Base-by-base conservation (phyloP, 2,113 vertebrate genomes). In the Aptenodytes forsteri region DNA sequence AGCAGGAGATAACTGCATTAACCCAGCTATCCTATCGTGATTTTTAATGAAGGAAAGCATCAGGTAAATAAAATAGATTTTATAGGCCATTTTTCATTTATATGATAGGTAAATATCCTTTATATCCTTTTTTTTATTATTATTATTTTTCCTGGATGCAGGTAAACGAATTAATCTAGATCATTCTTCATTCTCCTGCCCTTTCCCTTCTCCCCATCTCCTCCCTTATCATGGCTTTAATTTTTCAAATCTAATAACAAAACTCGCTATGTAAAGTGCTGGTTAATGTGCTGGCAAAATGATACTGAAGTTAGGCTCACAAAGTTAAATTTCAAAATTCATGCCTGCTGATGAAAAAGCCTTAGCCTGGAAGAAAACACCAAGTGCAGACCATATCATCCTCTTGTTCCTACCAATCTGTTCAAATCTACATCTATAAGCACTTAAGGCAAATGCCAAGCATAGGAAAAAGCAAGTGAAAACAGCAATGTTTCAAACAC, bases 371-470 rank as follows among this genome's bases (percentile, higher is more conserved):
- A 89, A 94, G 83, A 95, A 95, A 96, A 94, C 87, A 91, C 65
- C 36, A 69, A 95, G 77, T 49, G 65, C 49, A 95, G 89, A 94
- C 87, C 69, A 1, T 30, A 87, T 91, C 77, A 80, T 95, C 81
- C 67, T 97, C 89, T 96, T 77, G 75, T 85, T 96, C 34, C 58
- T 95, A 80, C 84, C 95, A 97, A 93, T 93, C 96, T 97, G 95
- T 95, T 97, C 89, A 87, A 90, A 95, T 87, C 91, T 94, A 90
- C 81, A 85, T 95, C 89, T 91, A 89, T 72, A 89, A 95, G 94
- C 66, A 91, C 83, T 92, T 52, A 76, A 95, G 89, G 95, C 87
- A 97, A 97, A 97, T 97, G 96, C 96, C 95, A 96, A 90, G 89
- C 81, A 59, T 44, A 80, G 89, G 91, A 72, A 97, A 89, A 94